Evolutionary conservation across 2,113 vertebrate species (phyloP), one percentile per base, ranked within the genome.

Genomic region (Anoplopoma fimbria): DNA sequence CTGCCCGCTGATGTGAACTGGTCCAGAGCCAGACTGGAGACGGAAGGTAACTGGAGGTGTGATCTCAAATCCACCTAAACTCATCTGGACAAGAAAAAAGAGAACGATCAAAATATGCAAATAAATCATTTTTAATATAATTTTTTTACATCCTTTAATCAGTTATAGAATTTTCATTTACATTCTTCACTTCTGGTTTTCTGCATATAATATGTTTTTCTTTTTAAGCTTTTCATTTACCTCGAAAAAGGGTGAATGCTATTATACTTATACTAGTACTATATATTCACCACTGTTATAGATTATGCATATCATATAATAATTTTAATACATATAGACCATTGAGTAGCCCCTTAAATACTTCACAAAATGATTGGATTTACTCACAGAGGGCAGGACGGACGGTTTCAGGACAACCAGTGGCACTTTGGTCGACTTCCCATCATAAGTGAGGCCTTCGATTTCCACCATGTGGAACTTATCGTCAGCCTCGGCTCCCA

Each of bases 21-120:
- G 95, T 9, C 96, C 96, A 3, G 94, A 89, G 17, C 96, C 96
- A 0, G 95, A 95, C 85, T 94, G 94, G 42, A 96, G 94, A 57
- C 95, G 93, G 79, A 96, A 96, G 51, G 94, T 95, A 25, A 96
- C 93, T 0, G 96, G 96, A 34, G 95, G 96, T 0, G 95, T 95
- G 89, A 96, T 94, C 88, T 96, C 95, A 87, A 96, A 96, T 10
- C 95, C 96, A 8, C 96, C 95, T 79, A 96, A 92, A 91, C 88
- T 94, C 90, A 96, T 84, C 96, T 96, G 71, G 21, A 73, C 6
- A 45, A 57, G 13, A 21, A 33, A 36, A 71, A 36, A 57, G 13
- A 21, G 29, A 36, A 71, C 33, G n/a, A 19, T 2, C 33, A 58
- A 38, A 57, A 72, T 25, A 0, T 47, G 29, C 34, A 55, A 38